phyloP scores from a whole-genome alignment of 2,888 invertebrate species.

The Clunio marinus region DNA sequence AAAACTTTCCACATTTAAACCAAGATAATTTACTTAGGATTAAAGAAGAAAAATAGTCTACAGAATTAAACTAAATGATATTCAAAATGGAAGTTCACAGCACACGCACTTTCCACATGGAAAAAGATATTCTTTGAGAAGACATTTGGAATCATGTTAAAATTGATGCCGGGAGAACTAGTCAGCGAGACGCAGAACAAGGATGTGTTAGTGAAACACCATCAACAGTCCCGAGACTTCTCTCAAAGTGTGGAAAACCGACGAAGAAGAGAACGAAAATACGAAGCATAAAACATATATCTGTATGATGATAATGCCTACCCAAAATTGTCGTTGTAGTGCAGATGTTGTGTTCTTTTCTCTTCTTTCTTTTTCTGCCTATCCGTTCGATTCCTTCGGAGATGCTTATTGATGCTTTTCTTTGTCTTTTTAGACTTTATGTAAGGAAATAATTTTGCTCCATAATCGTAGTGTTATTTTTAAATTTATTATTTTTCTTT shows the following conservation, averaged over 20 bases:
- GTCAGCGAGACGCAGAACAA: background rate
- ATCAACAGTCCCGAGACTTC: background rate
- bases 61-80: background rate
- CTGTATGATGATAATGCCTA: slow-evolving; percentile 33
- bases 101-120: slow-evolving; percentile 7
- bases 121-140: slow-evolving; percentile 6
- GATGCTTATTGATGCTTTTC: slow-evolving; percentile 21
- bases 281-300: slow-evolving; percentile 34
- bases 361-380: background rate
- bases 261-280: slow-evolving; percentile 24
- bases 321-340: slow-evolving; percentile 32
- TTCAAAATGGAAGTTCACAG: background rate
- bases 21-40: background rate
- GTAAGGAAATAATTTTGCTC: no score
- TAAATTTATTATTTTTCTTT: no score
- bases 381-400: slow-evolving; percentile 17
- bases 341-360: slow-evolving; percentile 33
- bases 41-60: background rate
- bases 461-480: no score
- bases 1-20: background rate
- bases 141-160: background rate
- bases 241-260: background rate
- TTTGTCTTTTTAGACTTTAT: no score
- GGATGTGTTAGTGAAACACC: slow-evolving; percentile 23
- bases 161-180: slow-evolving; percentile 15